Conservation (phyloP, 92 coral and sea anemone genomes). For the Metridium senile region DNA sequence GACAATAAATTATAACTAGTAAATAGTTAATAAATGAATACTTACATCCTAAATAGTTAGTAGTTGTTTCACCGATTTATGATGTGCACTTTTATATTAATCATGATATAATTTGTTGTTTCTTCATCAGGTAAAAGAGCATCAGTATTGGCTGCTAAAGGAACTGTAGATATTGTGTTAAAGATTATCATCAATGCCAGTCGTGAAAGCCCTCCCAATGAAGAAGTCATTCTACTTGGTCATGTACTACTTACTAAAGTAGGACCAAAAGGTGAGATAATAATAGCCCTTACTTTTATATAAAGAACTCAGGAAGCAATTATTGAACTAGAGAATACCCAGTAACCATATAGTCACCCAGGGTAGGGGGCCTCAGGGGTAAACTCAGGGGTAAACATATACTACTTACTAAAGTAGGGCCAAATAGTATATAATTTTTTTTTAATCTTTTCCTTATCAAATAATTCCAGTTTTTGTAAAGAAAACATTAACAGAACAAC, state of each 20-base stretch:
- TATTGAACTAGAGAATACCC: neutral
- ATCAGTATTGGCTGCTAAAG: conserved; percentile 75
- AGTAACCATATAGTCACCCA: no score
- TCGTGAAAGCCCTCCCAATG: conserved; percentile 71
- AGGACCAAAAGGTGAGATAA: conserved; percentile 92
- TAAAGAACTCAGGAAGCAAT: neutral
- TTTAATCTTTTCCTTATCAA: neutral
- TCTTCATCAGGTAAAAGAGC: conserved; percentile 66
- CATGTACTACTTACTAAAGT: conserved; percentile 89
- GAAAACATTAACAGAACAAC: no score
- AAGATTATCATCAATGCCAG: conserved; percentile 71
- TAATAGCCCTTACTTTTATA: no score
- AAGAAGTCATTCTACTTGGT: conserved; percentile 77
- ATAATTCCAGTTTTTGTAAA: neutral
- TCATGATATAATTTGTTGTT: neutral
- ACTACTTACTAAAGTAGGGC: neutral
- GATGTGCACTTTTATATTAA: no score
- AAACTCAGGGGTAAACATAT: no score
- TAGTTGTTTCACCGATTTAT: no score
- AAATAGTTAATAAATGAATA: no score
- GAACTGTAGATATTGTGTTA: conserved; percentile 84
- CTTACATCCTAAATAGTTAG: no score
- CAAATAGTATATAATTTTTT: neutral
- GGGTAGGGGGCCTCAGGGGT: no score
- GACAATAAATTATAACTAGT: no score